phyloP scores from a whole-genome alignment of 2,113 vertebrate species.

The Callionymus lyra region DNA sequence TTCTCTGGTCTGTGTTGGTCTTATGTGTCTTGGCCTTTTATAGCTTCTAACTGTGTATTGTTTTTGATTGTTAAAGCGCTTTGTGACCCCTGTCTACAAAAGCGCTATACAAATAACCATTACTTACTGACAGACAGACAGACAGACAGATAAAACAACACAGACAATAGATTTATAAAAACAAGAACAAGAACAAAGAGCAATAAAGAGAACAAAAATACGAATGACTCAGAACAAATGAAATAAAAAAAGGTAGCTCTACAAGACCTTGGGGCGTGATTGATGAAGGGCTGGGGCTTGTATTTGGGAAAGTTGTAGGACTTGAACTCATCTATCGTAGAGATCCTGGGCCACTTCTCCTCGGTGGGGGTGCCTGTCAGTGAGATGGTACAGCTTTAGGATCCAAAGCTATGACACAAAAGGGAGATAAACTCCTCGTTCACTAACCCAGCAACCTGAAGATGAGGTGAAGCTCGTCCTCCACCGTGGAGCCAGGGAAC shows the following conservation, averaged over 20 bases:
- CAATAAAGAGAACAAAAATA: no score
- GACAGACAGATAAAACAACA: no score
- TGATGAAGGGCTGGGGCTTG: slow-evolving; percentile 90
- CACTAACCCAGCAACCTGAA: slow-evolving; percentile 89
- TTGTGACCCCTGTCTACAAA: no score
- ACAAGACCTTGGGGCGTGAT: slow-evolving; percentile 89
- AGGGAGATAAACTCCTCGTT: not conserved
- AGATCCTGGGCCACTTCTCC: slow-evolving; percentile 92
- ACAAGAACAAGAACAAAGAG: no score
- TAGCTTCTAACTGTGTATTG: no score
- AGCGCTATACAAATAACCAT: no score
- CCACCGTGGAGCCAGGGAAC: slow-evolving; percentile 95
- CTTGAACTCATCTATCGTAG: slow-evolving; percentile 92
- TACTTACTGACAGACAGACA: no score
- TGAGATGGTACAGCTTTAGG: not conserved
- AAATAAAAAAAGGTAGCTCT: not conserved
- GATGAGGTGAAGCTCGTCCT: slow-evolving; percentile 97
- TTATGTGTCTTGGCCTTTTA: no score
- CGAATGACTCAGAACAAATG: no score
- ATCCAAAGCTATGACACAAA: not conserved
- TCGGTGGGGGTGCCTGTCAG: slow-evolving; percentile 85
- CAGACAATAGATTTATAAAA: no score
- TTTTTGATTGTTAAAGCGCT: no score
- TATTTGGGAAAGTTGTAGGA: slow-evolving; percentile 98
- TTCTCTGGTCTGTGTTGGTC: no score